A percentile compares a stretch with the other conserved stretches of the same genome.
phyloP scores from a whole-genome alignment of 37 sponge, comb jelly and placozoan genomes.

The Dysidea cf. avara region DNA sequence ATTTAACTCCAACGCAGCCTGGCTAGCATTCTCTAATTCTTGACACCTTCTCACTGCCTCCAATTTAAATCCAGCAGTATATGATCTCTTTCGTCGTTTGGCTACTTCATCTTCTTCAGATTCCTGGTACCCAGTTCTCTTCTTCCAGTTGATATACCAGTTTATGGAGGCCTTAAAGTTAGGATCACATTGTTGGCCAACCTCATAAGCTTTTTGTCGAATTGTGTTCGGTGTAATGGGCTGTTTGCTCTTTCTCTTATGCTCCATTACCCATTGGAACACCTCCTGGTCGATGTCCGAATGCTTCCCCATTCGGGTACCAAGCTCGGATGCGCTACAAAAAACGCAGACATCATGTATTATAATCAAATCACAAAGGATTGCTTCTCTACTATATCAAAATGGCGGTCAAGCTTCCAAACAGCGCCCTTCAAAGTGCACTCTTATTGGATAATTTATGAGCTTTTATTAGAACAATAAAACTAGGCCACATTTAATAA shows the following conservation, averaged over 20 bases:
- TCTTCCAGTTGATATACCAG: slow-evolving; percentile 89
- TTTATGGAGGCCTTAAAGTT: slow-evolving; percentile 84
- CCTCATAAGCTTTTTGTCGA: slow-evolving; percentile 77
- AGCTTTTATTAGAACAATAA: slow-evolving; percentile 24
- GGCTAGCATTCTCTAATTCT: slow-evolving; percentile 75
- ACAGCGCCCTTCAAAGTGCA: slow-evolving; percentile 21
- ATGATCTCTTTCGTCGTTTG: slow-evolving; percentile 65
- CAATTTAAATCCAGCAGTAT: slow-evolving; percentile 83
- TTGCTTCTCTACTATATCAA: slow-evolving; percentile 19
- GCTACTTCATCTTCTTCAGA: slow-evolving; percentile 57
- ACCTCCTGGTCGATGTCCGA: slow-evolving; percentile 71
- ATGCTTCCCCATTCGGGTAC: too few species aligned
- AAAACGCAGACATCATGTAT: slow-evolving; percentile 5
- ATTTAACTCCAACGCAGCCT: slow-evolving; percentile 73
- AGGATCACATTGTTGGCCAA: slow-evolving; percentile 65
- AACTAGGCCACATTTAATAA: slow-evolving; percentile 49
- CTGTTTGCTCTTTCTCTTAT: slow-evolving; percentile 50
- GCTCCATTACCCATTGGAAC: slow-evolving; percentile 66
- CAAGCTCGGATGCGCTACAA: background rate
- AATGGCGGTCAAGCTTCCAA: slow-evolving; percentile 32
- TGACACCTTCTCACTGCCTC: slow-evolving; percentile 65
- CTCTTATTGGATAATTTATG: slow-evolving; percentile 46
- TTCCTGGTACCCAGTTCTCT: slow-evolving; percentile 62
- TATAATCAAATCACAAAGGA: background rate
- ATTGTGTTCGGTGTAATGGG: slow-evolving; percentile 61